Conservation (phyloP, 2,888 invertebrate genomes). For the Branchellion lobata region DNA sequence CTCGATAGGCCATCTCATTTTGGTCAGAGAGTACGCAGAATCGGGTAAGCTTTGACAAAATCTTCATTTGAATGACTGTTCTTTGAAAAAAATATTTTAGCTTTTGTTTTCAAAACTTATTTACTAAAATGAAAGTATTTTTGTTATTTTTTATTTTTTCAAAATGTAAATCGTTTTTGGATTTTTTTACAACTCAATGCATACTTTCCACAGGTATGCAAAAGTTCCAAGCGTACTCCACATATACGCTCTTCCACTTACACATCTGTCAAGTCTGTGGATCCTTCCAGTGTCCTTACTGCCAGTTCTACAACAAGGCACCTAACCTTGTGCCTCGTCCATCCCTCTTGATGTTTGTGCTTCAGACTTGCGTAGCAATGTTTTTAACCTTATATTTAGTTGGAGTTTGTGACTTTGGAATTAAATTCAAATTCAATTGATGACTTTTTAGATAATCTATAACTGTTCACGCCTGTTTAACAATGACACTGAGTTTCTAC, state of each 20-base stretch:
- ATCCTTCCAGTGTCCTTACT: constrained; percentile 63
- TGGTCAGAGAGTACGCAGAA: constrained; percentile 91
- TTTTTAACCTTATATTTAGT: not conserved
- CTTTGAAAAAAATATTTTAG: not conserved
- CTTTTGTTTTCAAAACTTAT: not conserved
- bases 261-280: constrained; percentile 63
- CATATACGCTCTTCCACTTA: constrained; percentile 58
- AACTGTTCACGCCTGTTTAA: no score
- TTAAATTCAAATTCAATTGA: not conserved
- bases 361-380: not conserved
- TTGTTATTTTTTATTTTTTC: not conserved
- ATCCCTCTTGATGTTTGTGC: not conserved
- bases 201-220: constrained; percentile 57
- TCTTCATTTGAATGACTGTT: no score
- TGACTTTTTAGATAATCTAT: no score
- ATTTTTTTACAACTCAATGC: not conserved
- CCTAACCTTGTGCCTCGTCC: not conserved
- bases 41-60: constrained; percentile 71
- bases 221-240: constrained; percentile 59
- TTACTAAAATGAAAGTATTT: not conserved
- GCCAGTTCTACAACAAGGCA: constrained; percentile 58
- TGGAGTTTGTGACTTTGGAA: not conserved
- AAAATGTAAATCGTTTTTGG: no score
- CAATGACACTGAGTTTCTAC: no score
- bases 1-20: constrained; percentile 83